Evolutionary conservation across 2,888 invertebrate species (phyloP).

Genomic region (Octodonta nipae): DNA sequence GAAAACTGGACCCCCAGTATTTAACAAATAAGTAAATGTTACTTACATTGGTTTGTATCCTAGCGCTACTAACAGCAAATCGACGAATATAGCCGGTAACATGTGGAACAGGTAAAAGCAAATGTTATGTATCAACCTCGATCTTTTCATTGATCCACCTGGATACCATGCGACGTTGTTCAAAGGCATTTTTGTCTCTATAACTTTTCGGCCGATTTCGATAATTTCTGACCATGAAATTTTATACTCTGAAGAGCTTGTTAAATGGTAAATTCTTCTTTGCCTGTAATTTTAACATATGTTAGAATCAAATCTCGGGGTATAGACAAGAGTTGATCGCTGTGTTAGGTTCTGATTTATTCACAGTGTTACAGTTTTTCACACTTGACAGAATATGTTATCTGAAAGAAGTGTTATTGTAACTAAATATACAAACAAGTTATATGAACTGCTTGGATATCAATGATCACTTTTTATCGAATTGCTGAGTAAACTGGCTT

Average conservation of each 20-base stretch:
- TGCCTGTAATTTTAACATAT: conserved; percentile 42
- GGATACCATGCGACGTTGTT: conserved; percentile 76
- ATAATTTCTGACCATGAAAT: conserved; percentile 84
- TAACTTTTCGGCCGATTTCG: conserved; percentile 61
- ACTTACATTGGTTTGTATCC: conserved; percentile 83
- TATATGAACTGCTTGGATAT: too few species aligned
- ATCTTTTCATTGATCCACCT: conserved; percentile 76
- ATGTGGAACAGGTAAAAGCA: conserved; percentile 79
- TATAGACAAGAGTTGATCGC: too few species aligned
- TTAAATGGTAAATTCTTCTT: conserved; percentile 55
- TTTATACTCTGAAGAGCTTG: conserved; percentile 67
- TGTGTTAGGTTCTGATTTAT: too few species aligned
- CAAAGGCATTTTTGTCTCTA: conserved; percentile 67
- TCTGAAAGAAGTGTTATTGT: too few species aligned
- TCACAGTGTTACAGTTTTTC: too few species aligned
- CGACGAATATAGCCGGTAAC: conserved; percentile 77
- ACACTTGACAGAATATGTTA: too few species aligned
- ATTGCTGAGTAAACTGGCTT: too few species aligned
- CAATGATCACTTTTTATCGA: too few species aligned
- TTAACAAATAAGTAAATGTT: too few species aligned
- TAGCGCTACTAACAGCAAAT: conserved; percentile 59
- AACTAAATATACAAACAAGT: too few species aligned
- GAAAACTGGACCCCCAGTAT: too few species aligned
- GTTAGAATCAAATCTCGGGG: too few species aligned
- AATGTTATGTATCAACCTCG: conserved; percentile 61